phyloP scores from a whole-genome alignment of 1,140 invertebrate genomes.

The Camponotus pennsylvanicus region DNA sequence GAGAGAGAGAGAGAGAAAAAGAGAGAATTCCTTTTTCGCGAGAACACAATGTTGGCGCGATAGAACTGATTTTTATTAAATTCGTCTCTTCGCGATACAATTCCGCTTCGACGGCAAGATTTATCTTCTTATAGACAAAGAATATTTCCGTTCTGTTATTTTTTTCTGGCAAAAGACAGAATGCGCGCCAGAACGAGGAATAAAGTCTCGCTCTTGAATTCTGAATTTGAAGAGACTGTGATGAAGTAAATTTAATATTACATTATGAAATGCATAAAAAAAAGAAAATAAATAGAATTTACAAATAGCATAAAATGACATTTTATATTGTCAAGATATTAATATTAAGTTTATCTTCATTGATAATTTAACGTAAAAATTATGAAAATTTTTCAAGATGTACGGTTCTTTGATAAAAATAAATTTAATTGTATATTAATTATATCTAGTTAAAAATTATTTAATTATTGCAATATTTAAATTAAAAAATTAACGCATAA shows the following conservation, averaged over 20 bases:
- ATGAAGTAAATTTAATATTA: conserved; percentile 40
- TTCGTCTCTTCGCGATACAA: conserved; percentile 44
- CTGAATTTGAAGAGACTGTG: conserved; percentile 14
- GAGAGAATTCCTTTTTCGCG: conserved; percentile 32
- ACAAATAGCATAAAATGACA: background rate
- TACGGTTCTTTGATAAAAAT: background rate
- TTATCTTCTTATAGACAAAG: conserved; percentile 53
- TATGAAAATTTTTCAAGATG: background rate
- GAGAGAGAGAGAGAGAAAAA: conserved; percentile 5
- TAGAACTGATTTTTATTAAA: conserved; percentile 65
- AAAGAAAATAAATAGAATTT: background rate
- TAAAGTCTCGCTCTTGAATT: conserved; percentile 42
- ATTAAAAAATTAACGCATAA: background rate
- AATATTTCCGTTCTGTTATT: conserved; percentile 54
- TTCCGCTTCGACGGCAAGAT: conserved; percentile 62
- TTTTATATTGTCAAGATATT: conserved; percentile 26
- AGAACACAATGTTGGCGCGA: conserved; percentile 34
- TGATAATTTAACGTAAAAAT: background rate
- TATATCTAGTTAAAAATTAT: background rate
- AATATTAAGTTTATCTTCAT: background rate
- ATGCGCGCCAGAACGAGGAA: conserved; percentile 32
- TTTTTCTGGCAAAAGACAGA: conserved; percentile 36
- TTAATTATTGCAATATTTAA: background rate
- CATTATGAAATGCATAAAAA: conserved; percentile 35
- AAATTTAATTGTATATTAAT: background rate